Base-by-base conservation (phyloP, 2,797 vertebrate genomes). In the Peromyscus melanophrys region DNA sequence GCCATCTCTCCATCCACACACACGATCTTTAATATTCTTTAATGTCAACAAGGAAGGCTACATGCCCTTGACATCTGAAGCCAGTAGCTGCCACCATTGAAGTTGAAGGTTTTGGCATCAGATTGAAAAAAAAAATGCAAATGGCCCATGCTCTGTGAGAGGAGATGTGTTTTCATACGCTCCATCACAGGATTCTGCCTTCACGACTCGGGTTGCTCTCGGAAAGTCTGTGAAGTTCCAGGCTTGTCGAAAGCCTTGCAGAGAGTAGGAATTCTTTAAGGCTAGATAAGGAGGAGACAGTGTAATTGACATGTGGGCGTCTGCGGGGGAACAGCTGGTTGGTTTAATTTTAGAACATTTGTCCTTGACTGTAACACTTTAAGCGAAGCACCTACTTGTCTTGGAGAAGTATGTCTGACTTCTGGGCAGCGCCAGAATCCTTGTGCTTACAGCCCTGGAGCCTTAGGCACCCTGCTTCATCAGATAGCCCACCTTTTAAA, bases 271-370 rank as follows among this genome's bases (percentile, higher is more conserved):
- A 93, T 89, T 95, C 75, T 89, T 73, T 65, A 92, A 90, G 76
- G 34, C 85, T 89, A 69, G 93, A 92, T 78, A 52, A 95, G 83
- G 46, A 87, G 77, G 78, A 95, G 94, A 90, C 16, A 59, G 81
- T 46, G 6, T 76, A 77, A 97, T 29, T 80, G 93, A 57, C 95
- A 63, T 23, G 94, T 97, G 92, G 97, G 96, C 17, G 37, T 94
- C 97, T 92, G 86, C 4, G 1, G 67, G 6, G 4, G 59, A 92
- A 85, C 96, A 98, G 95, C 94, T 96, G 96, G 81, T 14, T 81
- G 86, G 92, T 96, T 97, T 98, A 97, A 98, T 97, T 98, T 98
- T 98, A 98, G 98, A 96, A 95, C 88, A 65, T 75, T 95, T 77
- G 96, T 95, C 96, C 97, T 98, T 98, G 97, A 96, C 90, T 73